Base-by-base conservation (phyloP, 2,888 invertebrate genomes). In the Galeruca laticollis region DNA sequence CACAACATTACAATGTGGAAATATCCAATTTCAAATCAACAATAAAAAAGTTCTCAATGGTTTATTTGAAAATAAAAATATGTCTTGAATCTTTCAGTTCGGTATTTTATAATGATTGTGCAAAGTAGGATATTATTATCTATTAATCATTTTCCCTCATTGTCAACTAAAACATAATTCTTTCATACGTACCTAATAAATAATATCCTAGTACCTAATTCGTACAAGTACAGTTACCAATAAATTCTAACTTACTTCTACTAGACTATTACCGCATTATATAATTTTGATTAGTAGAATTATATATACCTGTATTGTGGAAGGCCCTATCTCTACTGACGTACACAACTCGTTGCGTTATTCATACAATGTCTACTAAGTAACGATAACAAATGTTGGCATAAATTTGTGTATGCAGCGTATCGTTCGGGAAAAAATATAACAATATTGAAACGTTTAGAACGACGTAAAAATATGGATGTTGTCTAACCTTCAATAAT, bases 401-500 rank as follows among this genome's bases (percentile, higher is more conserved):
- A 40, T 40, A 40, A 40, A 40, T 13, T 13, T 40, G 40, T 40
- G 40, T 1, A n/a, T 40, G n/a, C n/a, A 40, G 5, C 40, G 40
- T 40, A 13, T 13, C 40, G 40, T 40, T n/a, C 11, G 5, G 4
- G 13, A 40, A 40, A 40, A 40, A 40, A 37, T 37, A 37, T 37
- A 37, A n/a, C n/a, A 2, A 26, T 26, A 26, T 26, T 26, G 26
- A 40, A 40, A 40, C 40, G 13, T n/a, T n/a, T n/a, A 13, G 40
- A 40, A 40, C 6, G 13, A 37, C 9, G 9, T 3, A 37, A 37
- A 37, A 37, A 35, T 35, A 35, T 35, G 11, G 9, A 37, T 11
- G 35, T 37, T 11, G 10, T 37, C 10, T 49, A 61, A 61, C 61
- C 43, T 49, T 61, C 60, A 35, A 11, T 13, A 15, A 33, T 40